Evolutionary conservation across 2,888 invertebrate genomes (phyloP).

Genomic region (Dolomedes plantarius): DNA sequence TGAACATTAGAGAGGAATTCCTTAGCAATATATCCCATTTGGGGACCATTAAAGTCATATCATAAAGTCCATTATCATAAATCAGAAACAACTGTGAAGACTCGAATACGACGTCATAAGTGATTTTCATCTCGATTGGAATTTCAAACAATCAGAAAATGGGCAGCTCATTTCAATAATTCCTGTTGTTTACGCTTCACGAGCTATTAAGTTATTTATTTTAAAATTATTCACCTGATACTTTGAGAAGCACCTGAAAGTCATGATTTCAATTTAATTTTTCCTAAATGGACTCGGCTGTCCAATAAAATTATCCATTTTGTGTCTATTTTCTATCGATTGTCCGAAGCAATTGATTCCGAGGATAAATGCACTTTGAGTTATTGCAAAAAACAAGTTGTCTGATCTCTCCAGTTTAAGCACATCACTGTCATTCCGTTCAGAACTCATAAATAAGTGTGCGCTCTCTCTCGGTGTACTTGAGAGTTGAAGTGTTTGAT

Average conservation of each 20-base stretch:
- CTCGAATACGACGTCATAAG: conserved; percentile 16
- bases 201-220: not conserved
- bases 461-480: not conserved
- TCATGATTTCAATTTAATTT: not conserved
- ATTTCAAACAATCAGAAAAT: conserved; percentile 25
- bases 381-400: not conserved
- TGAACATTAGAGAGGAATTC: conserved; percentile 48
- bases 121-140: conserved; percentile 51
- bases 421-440: not conserved
- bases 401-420: not conserved
- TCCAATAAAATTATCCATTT: not conserved
- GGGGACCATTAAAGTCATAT: conserved; percentile 65
- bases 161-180: conserved; percentile 56
- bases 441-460: not conserved
- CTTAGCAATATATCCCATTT: conserved; percentile 26
- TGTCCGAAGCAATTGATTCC: not conserved
- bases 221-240: conserved; percentile 32
- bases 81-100: conserved; percentile 67
- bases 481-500: not conserved
- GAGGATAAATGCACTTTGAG: not conserved
- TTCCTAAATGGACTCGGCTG: not conserved
- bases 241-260: not conserved
- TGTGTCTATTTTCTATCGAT: not conserved
- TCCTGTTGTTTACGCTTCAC: conserved; percentile 28
- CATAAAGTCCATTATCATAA: conserved; percentile 69